These are phyloP conservation scores for Cuniculus paca DNA, from an alignment of 2,797 vertebrate genomes.

Conservation along the genomic window DNA sequence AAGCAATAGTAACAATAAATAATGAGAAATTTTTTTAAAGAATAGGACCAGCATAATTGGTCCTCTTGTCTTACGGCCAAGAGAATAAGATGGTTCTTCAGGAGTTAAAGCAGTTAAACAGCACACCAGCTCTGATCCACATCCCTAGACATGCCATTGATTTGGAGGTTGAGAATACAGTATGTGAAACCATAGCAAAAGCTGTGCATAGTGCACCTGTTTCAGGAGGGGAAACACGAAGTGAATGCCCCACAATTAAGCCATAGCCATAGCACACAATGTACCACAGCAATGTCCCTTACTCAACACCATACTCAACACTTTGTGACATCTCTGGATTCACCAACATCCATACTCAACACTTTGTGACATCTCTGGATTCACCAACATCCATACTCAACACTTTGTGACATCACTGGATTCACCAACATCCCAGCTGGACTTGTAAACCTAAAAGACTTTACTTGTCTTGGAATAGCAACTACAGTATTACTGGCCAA, in stretches of 20 bases:
- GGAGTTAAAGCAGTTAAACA: conserved; percentile 37
- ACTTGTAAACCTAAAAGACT: neutral
- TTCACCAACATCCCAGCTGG: neutral
- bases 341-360: no score
- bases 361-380: no score
- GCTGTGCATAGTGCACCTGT: neutral
- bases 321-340: no score
- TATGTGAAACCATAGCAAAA: neutral
- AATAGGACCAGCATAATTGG: neutral
- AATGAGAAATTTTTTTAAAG: conserved; percentile 7
- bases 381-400: neutral
- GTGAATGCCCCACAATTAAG: neutral
- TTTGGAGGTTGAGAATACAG: neutral
- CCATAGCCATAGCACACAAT: rapidly evolving
- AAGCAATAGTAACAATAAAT: conserved; percentile 19
- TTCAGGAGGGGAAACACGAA: neutral
- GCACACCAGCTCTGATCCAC: neutral
- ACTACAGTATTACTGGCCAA: neutral
- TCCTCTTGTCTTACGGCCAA: conserved; percentile 6
- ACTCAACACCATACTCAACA: no score
- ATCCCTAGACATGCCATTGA: neutral
- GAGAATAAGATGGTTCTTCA: neutral
- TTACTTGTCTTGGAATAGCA: neutral
- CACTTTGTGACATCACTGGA: neutral
- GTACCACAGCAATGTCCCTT: neutral